These are phyloP conservation scores for Oxystoma pomonae DNA, from an alignment of 2,888 invertebrate species.

Conservation along the genomic window DNA sequence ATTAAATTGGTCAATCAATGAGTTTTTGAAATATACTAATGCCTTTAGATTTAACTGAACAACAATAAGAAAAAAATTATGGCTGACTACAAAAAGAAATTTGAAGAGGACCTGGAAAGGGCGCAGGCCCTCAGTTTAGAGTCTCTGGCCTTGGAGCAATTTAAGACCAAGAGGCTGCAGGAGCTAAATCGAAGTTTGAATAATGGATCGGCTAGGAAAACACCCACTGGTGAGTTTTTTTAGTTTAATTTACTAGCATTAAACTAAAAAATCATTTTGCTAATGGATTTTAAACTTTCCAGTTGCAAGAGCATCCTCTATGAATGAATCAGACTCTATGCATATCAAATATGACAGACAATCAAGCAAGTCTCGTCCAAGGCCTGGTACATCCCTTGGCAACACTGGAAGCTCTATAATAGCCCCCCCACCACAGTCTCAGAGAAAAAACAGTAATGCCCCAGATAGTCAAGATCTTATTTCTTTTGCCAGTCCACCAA, in stretches of 20 bases:
- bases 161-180: constrained; percentile 60
- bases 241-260: not conserved
- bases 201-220: constrained; percentile 19
- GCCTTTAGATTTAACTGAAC: too few species aligned
- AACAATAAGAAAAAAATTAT: too few species aligned
- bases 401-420: constrained; percentile 46
- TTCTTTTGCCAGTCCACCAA: constrained; percentile 64
- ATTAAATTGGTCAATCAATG: too few species aligned
- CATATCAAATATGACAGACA: constrained; percentile 42
- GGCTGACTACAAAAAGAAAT: constrained; percentile 73
- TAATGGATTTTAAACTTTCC: constrained; percentile 20
- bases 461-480: constrained; percentile 59
- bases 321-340: constrained; percentile 42
- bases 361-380: constrained; percentile 53
- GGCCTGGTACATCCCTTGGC: constrained; percentile 54
- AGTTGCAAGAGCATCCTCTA: constrained; percentile 44
- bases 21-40: too few species aligned
- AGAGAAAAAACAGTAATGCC: constrained; percentile 46
- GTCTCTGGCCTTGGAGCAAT: constrained; percentile 79
- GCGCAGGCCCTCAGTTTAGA: constrained; percentile 85
- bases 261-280: not conserved
- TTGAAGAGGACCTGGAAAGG: constrained; percentile 81
- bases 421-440: constrained; percentile 48
- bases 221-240: constrained; percentile 15
- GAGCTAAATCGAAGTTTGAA: constrained; percentile 34